Evolutionary conservation across 2,113 vertebrate species (phyloP), one percentile per base, ranked within the genome.

Genomic region (Pantherophis guttatus): DNA sequence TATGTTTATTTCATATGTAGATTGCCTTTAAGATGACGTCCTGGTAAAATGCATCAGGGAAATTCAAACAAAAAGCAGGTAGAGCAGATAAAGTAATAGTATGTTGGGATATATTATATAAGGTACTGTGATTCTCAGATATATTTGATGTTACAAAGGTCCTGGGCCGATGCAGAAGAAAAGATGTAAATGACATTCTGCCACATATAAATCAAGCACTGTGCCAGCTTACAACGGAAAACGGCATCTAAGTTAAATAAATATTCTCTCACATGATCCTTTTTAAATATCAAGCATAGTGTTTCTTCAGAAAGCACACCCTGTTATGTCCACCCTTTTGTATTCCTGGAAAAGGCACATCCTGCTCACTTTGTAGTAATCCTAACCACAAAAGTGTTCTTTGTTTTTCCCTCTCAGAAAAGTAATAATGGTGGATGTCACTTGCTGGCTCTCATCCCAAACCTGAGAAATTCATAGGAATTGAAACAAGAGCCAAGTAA

Each of bases 161-260:
- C 44, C 23, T 90, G 86, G 92, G 57, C 94, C 95, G 57, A 87
- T 39, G 33, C 48, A 58, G 13, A 93, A 91, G 59, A 86, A 93
- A 93, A 91, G 94, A 92, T 89, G 91, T 94, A 62, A 95, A 88
- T 91, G 92, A 94, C 91, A 48, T 65, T 65, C 39, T 52, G 29
- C 48, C 52, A 90, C 86, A 87, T 21, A 23, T 90, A 21, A 75
- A 81, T 17, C 59, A 81, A 19, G 26, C 2, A 10, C 53, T 85
- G 48, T 91, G 91, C 44, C 44, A 91, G 29, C 13, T 81, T 81
- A 89, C 23, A 54, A 85, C 5, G 29, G 19, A 92, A 13, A 23
- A 15, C 33, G n/a, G 8, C 21, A 59, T 10, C 24, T 52, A 57
- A 48, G 8, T 24, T 50, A 89, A 70, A 81, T 44, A 87, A 70